A percentile compares a stretch with the other conserved stretches of the same genome.
Evolutionary conservation across 1,140 invertebrate genomes (phyloP).

Genomic region (Apis cerana): DNA sequence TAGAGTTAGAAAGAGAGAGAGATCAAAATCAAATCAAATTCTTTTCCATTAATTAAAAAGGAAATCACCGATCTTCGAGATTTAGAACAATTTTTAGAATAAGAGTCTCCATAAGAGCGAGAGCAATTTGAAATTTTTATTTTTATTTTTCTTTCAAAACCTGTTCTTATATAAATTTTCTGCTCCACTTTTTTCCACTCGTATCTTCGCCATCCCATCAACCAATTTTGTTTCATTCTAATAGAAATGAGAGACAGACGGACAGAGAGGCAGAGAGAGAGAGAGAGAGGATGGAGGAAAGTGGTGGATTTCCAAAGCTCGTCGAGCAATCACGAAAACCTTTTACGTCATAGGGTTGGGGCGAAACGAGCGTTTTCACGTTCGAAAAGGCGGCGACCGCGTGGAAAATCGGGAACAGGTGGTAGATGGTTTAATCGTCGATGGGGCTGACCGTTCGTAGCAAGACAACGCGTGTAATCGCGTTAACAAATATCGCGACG

Average conservation of each 20-base stretch:
- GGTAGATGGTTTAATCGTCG: conserved; percentile 7
- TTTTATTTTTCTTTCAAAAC: too few species aligned
- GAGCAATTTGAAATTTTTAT: too few species aligned
- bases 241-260: background rate
- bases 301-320: background rate
- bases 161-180: too few species aligned
- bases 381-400: conserved; percentile 14
- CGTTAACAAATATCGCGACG: conserved; percentile 12
- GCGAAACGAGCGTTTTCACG: background rate
- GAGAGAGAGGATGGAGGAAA: background rate
- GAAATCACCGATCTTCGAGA: background rate
- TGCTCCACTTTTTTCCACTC: too few species aligned
- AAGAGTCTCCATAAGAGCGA: too few species aligned
- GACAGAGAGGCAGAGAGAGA: too few species aligned
- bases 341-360: conserved; percentile 37
- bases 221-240: too few species aligned
- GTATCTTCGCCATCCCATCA: too few species aligned
- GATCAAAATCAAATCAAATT: too few species aligned
- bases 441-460: background rate
- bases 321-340: conserved; percentile 33
- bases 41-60: too few species aligned
- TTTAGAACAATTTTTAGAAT: too few species aligned
- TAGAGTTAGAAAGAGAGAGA: too few species aligned
- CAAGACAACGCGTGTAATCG: conserved; percentile 1
- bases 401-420: conserved; percentile 43